Evolutionary conservation across 2,797 vertebrate genomes (phyloP).

Genomic region (Morelia viridis): DNA sequence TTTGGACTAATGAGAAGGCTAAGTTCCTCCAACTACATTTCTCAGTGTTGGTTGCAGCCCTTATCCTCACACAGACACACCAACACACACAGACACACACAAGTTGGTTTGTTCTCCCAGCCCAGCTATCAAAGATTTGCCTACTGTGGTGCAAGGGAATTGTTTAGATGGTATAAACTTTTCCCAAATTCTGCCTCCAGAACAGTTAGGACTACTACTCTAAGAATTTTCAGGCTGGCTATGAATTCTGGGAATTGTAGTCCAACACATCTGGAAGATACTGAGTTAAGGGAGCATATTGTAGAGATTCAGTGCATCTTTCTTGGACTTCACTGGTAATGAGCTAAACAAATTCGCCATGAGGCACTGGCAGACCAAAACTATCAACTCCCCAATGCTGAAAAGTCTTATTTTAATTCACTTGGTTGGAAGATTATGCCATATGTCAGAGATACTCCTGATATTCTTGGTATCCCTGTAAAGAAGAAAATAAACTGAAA

Average conservation of each 20-base stretch:
- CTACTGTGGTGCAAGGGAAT: background rate
- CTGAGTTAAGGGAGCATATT: background rate
- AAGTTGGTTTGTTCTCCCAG: background rate
- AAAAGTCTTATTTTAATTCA: background rate
- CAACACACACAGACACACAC: background rate
- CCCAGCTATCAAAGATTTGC: background rate
- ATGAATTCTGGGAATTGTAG: background rate
- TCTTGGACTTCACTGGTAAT: background rate
- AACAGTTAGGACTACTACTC: background rate
- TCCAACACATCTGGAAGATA: background rate
- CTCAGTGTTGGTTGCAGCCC: background rate
- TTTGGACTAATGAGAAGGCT: background rate
- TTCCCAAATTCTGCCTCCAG: background rate
- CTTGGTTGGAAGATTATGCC: background rate
- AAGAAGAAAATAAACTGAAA: conserved; percentile 27
- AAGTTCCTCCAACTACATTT: background rate
- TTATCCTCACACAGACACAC: background rate
- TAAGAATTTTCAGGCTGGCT: background rate
- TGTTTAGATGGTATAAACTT: background rate
- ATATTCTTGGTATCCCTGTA: conserved; percentile 7
- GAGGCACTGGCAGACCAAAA: background rate
- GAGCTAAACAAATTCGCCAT: background rate
- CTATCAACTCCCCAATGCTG: background rate
- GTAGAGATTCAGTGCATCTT: background rate
- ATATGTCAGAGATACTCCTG: conserved; percentile 33